Evolutionary conservation across 2,797 vertebrate genomes (phyloP).

Genomic region (Naso thynnoides): DNA sequence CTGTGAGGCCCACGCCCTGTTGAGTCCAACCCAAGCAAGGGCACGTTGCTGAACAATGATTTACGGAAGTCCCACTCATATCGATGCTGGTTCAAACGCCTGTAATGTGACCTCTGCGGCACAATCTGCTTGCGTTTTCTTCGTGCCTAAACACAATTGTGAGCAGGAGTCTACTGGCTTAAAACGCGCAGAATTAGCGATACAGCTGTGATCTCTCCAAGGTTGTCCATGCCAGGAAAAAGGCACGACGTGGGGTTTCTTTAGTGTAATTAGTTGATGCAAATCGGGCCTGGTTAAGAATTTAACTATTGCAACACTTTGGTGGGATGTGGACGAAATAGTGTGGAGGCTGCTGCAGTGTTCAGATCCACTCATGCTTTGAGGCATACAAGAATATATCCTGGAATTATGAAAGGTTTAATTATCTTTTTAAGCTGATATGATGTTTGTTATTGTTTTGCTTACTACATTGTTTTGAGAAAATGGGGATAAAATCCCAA

Average conservation of each 20-base stretch:
- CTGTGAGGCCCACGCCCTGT: constrained; percentile 87
- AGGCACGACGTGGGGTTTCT: background rate
- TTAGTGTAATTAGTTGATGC: background rate
- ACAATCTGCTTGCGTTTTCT: constrained; percentile 8
- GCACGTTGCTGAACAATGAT: constrained; percentile 69
- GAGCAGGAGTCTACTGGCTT: constrained; percentile 16
- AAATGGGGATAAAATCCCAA: background rate
- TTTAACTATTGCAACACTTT: background rate
- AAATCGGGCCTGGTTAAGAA: background rate
- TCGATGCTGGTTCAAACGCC: constrained; percentile 11
- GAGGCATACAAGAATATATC: background rate
- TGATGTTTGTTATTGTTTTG: background rate
- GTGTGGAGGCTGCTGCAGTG: constrained; percentile 21
- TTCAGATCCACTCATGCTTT: background rate
- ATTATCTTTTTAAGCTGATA: constrained; percentile 3
- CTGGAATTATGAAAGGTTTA: background rate
- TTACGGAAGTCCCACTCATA: constrained; percentile 38
- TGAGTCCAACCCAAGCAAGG: constrained; percentile 70
- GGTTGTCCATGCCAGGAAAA: constrained; percentile 19
- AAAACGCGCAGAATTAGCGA: constrained; percentile 5
- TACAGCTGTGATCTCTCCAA: background rate
- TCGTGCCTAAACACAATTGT: background rate
- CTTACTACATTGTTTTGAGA: background rate
- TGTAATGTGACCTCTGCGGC: constrained; percentile 40
- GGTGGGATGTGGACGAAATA: constrained; percentile 9